A percentile compares a stretch with the other conserved stretches of the same genome.
phyloP scores from a whole-genome alignment of 2,113 vertebrate species.

The Caranx melampygus region DNA sequence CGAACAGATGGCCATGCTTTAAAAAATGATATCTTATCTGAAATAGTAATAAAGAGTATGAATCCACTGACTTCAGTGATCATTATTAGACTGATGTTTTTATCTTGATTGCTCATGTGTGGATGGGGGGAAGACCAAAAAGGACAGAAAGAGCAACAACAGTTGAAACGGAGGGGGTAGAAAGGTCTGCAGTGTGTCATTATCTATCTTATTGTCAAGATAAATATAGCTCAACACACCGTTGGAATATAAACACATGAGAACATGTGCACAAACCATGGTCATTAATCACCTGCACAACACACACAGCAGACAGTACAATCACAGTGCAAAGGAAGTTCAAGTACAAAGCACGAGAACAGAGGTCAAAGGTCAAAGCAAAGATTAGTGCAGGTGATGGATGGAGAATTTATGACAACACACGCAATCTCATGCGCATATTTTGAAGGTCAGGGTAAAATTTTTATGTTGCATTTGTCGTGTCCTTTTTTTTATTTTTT shows the following conservation, averaged over 20 bases:
- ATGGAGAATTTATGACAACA: background rate
- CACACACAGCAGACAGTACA: background rate
- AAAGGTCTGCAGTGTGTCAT: conserved; percentile 32
- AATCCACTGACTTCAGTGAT: no score
- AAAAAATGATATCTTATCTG: no score
- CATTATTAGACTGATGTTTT: no score
- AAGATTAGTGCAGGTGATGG: conserved; percentile 1
- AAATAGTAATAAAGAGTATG: no score
- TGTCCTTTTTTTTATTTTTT: background rate
- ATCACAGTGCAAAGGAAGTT: conserved; percentile 29
- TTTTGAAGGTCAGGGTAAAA: background rate
- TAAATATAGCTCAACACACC: conserved; percentile 40
- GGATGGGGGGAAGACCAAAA: background rate
- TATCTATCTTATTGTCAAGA: conserved; percentile 23
- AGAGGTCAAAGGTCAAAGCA: conserved; percentile 25
- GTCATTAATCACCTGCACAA: conserved; percentile 22
- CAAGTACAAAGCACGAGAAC: conserved; percentile 21
- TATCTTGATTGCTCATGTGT: no score
- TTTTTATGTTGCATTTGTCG: background rate
- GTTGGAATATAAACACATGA: conserved; percentile 30
- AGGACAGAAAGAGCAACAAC: background rate
- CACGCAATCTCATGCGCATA: background rate
- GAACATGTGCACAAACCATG: conserved; percentile 3
- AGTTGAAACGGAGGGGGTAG: background rate
- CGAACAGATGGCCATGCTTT: no score